A percentile compares a stretch with the other conserved stretches of the same genome.
Conservation (phyloP, 2,888 invertebrate genomes). For the Leptogaster cylindrica region DNA sequence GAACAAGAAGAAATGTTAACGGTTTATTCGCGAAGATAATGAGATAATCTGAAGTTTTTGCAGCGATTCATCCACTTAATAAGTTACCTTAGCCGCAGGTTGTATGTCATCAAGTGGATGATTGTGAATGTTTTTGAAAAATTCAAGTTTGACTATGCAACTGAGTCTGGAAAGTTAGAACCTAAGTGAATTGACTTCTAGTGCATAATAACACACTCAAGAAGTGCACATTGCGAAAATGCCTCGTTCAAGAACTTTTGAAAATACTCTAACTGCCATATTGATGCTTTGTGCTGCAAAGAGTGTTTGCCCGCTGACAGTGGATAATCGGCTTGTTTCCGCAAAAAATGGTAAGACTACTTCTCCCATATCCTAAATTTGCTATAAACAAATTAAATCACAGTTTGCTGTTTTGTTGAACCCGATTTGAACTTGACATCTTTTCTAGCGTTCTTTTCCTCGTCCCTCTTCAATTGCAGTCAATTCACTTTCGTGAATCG, state of each 20-base stretch:
- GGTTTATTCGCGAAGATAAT: constrained; percentile 41
- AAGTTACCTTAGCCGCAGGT: background rate
- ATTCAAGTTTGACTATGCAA: background rate
- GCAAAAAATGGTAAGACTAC: constrained; percentile 61
- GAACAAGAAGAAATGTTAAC: constrained; percentile 42
- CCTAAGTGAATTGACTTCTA: too few species aligned
- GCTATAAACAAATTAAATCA: too few species aligned
- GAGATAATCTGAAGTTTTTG: constrained; percentile 12
- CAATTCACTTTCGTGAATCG: background rate
- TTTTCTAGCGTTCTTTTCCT: constrained; percentile 17
- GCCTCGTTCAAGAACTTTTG: constrained; percentile 7
- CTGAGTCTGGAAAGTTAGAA: background rate
- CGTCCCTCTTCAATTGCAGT: background rate
- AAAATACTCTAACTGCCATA: background rate
- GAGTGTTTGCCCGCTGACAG: constrained; percentile 41
- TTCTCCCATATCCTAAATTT: background rate
- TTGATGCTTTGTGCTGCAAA: constrained; percentile 9
- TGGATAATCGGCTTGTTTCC: constrained; percentile 61
- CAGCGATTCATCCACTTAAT: constrained; percentile 15
- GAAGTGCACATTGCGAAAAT: constrained; percentile 1
- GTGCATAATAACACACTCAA: too few species aligned
- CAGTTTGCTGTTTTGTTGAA: too few species aligned
- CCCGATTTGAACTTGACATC: constrained; percentile 40
- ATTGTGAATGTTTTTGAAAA: background rate
- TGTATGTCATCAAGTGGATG: background rate